Evolutionary conservation across 2,797 vertebrate species (phyloP).

Genomic region (Pagetopsis macropterus): DNA sequence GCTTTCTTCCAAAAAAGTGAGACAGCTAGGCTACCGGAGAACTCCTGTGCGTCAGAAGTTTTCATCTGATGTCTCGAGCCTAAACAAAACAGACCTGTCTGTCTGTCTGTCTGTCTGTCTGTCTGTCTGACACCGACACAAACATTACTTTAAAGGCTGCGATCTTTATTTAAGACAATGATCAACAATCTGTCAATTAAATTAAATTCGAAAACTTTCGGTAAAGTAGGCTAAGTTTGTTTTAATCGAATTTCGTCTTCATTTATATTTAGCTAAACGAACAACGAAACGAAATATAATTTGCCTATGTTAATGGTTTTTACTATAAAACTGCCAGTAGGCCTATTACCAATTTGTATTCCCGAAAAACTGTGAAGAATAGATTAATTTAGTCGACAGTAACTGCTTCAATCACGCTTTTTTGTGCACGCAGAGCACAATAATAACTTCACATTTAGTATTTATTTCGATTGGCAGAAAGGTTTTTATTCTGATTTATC

Average conservation of each 20-base stretch:
- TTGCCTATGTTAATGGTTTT: not conserved
- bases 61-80: constrained; percentile 60
- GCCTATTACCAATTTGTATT: not conserved
- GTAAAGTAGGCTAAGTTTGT: not conserved
- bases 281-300: not conserved
- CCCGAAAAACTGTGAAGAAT: not conserved
- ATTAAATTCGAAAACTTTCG: not conserved
- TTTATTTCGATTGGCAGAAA: too few relatives aligned
- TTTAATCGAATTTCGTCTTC: not conserved
- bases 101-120: constrained; percentile 3
- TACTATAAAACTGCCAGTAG: not conserved
- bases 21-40: constrained; percentile 38
- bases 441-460: not conserved
- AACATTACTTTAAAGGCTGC: not conserved
- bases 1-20: constrained; percentile 31
- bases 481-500: not conserved
- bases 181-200: not conserved
- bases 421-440: not conserved
- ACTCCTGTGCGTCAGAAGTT: constrained; percentile 51
- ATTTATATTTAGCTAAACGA: not conserved
- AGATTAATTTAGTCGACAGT: not conserved
- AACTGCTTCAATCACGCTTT: not conserved
- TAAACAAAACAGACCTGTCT: constrained; percentile 38
- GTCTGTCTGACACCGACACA: constrained; percentile 38
- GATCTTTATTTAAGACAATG: not conserved